phyloP scores from a whole-genome alignment of 2,113 vertebrate genomes.

The Hydropotes inermis region DNA sequence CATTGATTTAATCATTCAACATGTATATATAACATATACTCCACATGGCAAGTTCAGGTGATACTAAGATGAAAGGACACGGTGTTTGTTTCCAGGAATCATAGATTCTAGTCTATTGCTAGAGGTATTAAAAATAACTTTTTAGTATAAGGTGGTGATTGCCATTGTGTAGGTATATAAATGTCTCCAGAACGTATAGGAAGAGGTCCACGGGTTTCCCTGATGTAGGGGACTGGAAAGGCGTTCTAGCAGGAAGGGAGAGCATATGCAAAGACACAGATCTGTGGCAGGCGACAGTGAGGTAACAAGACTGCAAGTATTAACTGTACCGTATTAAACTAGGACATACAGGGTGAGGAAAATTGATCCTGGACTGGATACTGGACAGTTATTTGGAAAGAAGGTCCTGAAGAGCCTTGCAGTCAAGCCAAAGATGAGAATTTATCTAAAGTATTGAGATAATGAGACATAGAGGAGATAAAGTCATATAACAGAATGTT shows the following conservation, averaged over 20 bases:
- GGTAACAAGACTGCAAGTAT: not conserved
- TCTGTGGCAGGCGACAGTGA: not conserved
- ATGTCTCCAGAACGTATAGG: not conserved
- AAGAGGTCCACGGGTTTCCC: not conserved
- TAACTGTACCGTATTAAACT: not conserved
- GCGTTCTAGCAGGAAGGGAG: not conserved
- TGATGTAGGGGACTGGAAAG: not conserved
- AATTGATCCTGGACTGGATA: not conserved
- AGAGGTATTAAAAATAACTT: not conserved
- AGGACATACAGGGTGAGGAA: not conserved
- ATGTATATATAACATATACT: not conserved
- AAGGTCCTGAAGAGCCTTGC: not conserved
- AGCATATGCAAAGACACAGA: not conserved
- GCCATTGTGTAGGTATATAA: not conserved
- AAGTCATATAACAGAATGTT: not conserved
- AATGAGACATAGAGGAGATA: not conserved
- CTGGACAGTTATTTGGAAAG: not conserved
- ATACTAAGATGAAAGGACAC: not conserved
- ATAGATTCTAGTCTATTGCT: not conserved
- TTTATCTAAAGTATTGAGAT: not conserved
- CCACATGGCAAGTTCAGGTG: not conserved
- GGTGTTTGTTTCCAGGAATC: not conserved
- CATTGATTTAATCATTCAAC: not conserved
- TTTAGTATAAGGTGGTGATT: not conserved
- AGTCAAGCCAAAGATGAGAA: not conserved